These are phyloP conservation scores for Aegotheles bennettii DNA, from an alignment of 2,113 vertebrate species.

Conservation along the genomic window DNA sequence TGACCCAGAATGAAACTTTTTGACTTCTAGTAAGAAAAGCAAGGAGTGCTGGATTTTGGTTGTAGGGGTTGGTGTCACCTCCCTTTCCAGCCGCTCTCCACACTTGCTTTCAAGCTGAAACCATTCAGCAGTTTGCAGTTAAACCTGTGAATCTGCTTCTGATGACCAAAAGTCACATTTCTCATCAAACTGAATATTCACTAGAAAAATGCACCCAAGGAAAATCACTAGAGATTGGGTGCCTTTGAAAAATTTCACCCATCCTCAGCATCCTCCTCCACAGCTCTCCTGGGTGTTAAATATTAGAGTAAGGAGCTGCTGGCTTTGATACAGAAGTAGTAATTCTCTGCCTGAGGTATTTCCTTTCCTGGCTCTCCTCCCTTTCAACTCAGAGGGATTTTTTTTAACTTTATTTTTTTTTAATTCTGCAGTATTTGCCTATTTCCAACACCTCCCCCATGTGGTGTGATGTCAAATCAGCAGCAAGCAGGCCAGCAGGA, in stretches of 20 bases:
- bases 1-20: not conserved
- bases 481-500: constrained; percentile 12
- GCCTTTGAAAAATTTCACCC: constrained; percentile 33
- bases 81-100: not conserved
- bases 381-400: not conserved
- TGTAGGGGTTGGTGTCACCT: not conserved
- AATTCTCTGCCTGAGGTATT: constrained; percentile 60
- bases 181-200: not conserved
- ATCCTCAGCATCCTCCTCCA: constrained; percentile 16
- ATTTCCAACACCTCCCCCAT: constrained; percentile 27
- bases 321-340: constrained; percentile 33
- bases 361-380: constrained; percentile 44
- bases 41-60: not conserved
- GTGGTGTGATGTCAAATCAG: constrained; percentile 40
- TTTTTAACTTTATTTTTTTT: not conserved
- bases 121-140: not conserved
- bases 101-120: not conserved
- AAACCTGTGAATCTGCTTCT: not conserved
- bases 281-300: constrained; percentile 39
- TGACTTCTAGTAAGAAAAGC: not conserved
- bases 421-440: not conserved
- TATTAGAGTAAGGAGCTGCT: constrained; percentile 41
- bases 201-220: not conserved
- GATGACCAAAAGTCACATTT: not conserved
- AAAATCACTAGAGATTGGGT: constrained; percentile 11